Conservation (phyloP, 1,140 invertebrate genomes). For the Xylocopa sonorina region DNA sequence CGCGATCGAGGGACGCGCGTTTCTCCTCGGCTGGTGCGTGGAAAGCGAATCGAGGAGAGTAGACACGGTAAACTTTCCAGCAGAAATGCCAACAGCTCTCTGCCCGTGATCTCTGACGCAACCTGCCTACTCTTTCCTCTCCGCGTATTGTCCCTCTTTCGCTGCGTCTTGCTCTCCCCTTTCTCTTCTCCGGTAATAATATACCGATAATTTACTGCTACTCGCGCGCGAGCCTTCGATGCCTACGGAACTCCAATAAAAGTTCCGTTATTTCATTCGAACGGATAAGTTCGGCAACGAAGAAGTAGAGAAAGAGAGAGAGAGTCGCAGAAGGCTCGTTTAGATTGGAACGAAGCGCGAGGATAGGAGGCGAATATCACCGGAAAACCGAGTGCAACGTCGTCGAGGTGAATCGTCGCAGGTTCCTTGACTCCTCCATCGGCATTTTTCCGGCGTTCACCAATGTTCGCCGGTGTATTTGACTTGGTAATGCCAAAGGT, state of each 20-base stretch:
- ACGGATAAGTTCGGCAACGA: not conserved
- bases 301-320: too few species aligned
- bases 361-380: constrained; percentile 7
- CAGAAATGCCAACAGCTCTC: constrained; percentile 71
- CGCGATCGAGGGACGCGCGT: constrained; percentile 9
- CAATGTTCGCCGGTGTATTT: constrained; percentile 74
- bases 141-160: constrained; percentile 20
- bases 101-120: constrained; percentile 68
- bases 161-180: not conserved
- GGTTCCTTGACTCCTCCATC: constrained; percentile 76
- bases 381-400: not conserved
- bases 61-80: constrained; percentile 69
- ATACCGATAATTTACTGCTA: not conserved
- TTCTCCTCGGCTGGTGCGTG: constrained; percentile 8
- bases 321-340: constrained; percentile 46
- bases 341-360: constrained; percentile 64
- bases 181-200: not conserved
- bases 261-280: not conserved
- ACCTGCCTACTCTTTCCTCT: constrained; percentile 46
- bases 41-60: constrained; percentile 42
- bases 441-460: constrained; percentile 73
- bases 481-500: constrained; percentile 80
- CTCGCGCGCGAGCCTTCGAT: not conserved
- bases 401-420: constrained; percentile 47
- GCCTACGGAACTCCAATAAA: not conserved